These are phyloP conservation scores for Myotis vivesi DNA, from an alignment of 2,797 vertebrate genomes.

Conservation along the genomic window DNA sequence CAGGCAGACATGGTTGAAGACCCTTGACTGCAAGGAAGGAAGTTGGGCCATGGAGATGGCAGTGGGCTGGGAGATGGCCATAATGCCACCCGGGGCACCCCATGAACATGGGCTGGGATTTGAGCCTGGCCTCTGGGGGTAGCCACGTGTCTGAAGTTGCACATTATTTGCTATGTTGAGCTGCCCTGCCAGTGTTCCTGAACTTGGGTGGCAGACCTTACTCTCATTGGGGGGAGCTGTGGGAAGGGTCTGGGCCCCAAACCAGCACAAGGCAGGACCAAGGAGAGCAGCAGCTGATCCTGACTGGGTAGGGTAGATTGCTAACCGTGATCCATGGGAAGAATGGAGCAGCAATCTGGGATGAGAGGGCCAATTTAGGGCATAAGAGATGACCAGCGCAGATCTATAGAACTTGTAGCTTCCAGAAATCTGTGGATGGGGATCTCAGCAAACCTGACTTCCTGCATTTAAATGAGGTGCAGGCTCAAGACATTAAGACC, in stretches of 20 bases:
- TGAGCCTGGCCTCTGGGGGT: not conserved
- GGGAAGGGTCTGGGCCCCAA: not conserved
- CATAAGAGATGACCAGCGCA: not conserved
- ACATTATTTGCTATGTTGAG: not conserved
- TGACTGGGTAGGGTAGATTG: not conserved
- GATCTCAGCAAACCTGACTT: not conserved
- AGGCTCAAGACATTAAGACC: not conserved
- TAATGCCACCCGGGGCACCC: not conserved
- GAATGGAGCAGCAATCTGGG: not conserved
- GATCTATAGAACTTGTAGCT: not conserved
- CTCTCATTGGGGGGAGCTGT: not conserved
- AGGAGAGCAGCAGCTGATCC: not conserved
- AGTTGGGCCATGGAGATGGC: not conserved
- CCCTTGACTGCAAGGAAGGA: not conserved
- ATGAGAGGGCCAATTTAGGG: not conserved
- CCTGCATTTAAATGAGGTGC: not conserved
- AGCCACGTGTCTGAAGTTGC: not conserved
- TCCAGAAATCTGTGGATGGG: not conserved
- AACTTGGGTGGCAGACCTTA: not conserved
- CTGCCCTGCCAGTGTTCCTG: not conserved
- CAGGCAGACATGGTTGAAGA: not conserved
- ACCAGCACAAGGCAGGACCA: not conserved
- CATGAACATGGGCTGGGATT: not conserved
- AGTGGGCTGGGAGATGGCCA: not conserved
- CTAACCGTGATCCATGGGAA: not conserved